Conservation (phyloP, 2,113 vertebrate species). For the Tachysurus fulvidraco region DNA sequence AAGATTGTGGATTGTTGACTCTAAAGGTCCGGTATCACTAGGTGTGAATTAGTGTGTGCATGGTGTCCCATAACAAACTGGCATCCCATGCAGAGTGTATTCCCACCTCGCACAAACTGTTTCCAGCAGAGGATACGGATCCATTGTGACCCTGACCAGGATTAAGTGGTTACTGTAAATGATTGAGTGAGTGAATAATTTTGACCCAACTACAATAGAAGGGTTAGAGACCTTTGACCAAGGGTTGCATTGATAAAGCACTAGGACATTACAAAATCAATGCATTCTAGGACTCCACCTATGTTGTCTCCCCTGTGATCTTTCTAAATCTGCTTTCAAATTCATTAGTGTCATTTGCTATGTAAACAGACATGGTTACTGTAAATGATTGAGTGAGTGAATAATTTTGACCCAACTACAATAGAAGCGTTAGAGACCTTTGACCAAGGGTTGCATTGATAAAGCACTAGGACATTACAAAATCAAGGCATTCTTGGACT, state of each 20-base stretch:
- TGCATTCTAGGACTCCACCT: conserved; percentile 10
- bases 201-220: neutral
- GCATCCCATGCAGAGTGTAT: neutral
- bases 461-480: neutral
- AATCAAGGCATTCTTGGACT: neutral
- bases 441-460: neutral
- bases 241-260: conserved; percentile 10
- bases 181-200: neutral
- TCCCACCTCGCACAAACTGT: neutral
- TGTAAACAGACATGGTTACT: conserved; percentile 41
- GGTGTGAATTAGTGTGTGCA: neutral
- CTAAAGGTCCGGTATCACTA: neutral
- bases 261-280: conserved; percentile 1
- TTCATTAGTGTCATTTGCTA: conserved; percentile 26
- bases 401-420: neutral
- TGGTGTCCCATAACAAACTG: neutral
- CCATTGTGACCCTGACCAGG: neutral
- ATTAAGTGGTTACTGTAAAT: neutral
- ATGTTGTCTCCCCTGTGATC: conserved; percentile 32
- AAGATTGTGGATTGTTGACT: neutral
- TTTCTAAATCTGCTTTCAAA: conserved; percentile 34
- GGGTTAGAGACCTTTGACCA: conserved; percentile 31
- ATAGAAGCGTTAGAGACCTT: conserved; percentile 34
- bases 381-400: neutral
- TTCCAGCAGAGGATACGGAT: neutral